Conservation (phyloP, 2,888 invertebrate genomes). For the Pemphredon lugubris region DNA sequence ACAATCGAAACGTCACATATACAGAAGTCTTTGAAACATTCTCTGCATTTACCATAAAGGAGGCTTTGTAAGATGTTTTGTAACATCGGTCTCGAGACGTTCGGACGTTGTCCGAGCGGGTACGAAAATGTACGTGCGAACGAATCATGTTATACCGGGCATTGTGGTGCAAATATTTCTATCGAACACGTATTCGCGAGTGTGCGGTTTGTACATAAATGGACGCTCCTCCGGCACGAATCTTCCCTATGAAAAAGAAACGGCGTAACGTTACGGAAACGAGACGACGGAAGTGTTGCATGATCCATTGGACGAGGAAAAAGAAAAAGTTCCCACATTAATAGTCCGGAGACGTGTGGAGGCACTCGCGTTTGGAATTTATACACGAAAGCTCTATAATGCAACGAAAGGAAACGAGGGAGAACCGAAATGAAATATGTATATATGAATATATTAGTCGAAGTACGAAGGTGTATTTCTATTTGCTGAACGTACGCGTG, state of each 20-base stretch:
- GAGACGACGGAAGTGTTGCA: background rate
- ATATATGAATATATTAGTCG: too few relatives aligned
- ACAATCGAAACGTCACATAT: background rate
- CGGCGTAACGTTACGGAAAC: background rate
- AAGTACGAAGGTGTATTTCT: too few relatives aligned
- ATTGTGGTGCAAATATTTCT: constrained; percentile 13
- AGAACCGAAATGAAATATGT: constrained; percentile 26
- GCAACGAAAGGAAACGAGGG: constrained; percentile 1
- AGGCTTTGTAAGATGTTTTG: constrained; percentile 22
- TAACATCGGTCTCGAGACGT: constrained; percentile 10
- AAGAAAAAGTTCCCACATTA: background rate
- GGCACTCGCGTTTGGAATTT: too few relatives aligned
- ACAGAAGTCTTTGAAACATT: constrained; percentile 20
- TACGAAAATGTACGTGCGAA: constrained; percentile 13
- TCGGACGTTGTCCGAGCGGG: constrained; percentile 4
- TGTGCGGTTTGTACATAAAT: constrained; percentile 27
- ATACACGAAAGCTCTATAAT: constrained; percentile 1
- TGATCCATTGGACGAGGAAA: background rate
- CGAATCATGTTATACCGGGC: constrained; percentile 20
- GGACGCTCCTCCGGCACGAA: constrained; percentile 12
- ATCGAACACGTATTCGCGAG: constrained; percentile 24
- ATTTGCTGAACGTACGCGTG: too few relatives aligned
- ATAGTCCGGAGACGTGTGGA: too few relatives aligned
- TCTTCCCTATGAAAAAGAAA: background rate
- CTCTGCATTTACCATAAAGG: constrained; percentile 17